Conservation (phyloP, 2,113 vertebrate species). For the Holacanthus passer region DNA sequence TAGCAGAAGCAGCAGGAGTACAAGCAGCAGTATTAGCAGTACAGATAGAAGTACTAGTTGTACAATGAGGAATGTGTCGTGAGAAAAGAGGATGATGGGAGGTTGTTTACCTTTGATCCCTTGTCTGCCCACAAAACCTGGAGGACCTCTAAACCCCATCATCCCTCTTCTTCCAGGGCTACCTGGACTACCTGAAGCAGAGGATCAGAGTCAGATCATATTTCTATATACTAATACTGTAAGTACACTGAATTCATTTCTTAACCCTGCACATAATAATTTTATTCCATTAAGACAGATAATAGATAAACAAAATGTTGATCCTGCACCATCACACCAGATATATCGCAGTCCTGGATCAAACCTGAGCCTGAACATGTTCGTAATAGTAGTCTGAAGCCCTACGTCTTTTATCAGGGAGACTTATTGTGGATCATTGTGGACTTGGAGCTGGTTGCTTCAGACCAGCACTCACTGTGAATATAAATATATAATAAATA, state of each 20-base stretch:
- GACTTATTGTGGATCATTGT: no score
- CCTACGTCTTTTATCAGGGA: no score
- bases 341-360: neutral
- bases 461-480: no score
- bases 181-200: conserved; percentile 71
- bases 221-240: no score
- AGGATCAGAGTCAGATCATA: neutral
- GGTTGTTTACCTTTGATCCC: conserved; percentile 78
- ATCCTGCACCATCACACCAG: neutral
- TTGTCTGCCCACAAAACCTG: conserved; percentile 71
- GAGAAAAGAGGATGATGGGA: neutral
- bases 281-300: neutral
- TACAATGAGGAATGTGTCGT: neutral
- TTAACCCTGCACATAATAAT: no score
- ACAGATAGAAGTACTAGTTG: neutral
- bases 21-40: neutral
- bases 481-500: no score
- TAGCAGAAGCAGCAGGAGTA: neutral
- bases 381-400: no score
- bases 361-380: no score
- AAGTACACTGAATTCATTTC: no score
- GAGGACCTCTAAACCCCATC: conserved; percentile 66
- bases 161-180: conserved; percentile 69
- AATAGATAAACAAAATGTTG: no score
- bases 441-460: no score